Evolutionary conservation across 2,797 vertebrate species (phyloP).

Genomic region (Xiphophorus birchmanni): DNA sequence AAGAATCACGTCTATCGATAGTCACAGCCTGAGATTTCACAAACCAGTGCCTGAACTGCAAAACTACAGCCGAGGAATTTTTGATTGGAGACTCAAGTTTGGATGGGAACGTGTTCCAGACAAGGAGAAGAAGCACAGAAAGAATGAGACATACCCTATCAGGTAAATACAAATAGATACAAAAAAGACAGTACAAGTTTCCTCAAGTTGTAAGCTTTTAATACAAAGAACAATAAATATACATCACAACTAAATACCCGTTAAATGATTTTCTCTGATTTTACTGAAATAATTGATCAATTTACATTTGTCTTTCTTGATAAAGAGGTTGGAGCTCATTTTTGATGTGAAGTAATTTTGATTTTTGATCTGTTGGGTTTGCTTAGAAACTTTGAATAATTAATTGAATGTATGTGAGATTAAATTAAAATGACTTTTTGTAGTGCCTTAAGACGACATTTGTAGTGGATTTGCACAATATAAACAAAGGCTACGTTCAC

Average conservation of each 20-base stretch:
- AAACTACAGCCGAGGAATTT: slow-evolving; percentile 81
- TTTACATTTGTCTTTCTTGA: neutral
- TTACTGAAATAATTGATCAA: neutral
- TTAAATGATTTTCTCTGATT: neutral
- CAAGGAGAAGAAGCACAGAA: slow-evolving; percentile 74
- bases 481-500: no score
- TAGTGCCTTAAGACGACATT: no score
- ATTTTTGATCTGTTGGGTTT: no score
- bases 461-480: no score
- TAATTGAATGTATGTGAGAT: no score
- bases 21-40: slow-evolving; percentile 80
- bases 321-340: neutral
- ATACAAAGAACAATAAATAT: neutral
- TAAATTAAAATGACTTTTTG: no score
- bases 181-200: neutral
- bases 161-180: slow-evolving; percentile 69
- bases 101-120: slow-evolving; percentile 83
- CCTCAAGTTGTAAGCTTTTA: neutral
- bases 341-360: no score
- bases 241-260: neutral
- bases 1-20: slow-evolving; percentile 81
- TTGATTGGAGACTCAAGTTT: slow-evolving; percentile 87
- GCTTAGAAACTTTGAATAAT: no score
- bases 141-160: slow-evolving; percentile 85
- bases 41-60: slow-evolving; percentile 70